A percentile compares a stretch with the other conserved stretches of the same genome.
Conservation (phyloP, 2,888 invertebrate species). For the Agonopterix arenella region DNA sequence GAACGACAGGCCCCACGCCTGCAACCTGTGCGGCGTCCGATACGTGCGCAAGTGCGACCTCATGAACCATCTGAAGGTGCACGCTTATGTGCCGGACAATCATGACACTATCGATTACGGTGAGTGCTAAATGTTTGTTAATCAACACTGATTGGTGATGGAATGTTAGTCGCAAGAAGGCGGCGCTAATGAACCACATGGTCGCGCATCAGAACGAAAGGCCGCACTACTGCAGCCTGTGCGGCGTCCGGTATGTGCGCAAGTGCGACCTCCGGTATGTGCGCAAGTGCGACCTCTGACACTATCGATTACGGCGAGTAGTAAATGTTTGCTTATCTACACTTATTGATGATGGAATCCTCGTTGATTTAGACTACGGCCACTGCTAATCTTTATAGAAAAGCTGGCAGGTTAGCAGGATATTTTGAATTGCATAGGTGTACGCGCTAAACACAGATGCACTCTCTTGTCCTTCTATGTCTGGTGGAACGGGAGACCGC, state of each 20-base stretch:
- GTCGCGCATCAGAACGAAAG: conserved; percentile 90
- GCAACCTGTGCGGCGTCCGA: conserved; percentile 88
- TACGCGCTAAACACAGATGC: too few relatives aligned
- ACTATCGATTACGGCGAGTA: conserved; percentile 36
- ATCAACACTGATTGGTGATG: too few relatives aligned
- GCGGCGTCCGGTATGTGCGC: conserved; percentile 87
- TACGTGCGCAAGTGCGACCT: conserved; percentile 88
- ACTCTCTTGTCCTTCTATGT: too few relatives aligned
- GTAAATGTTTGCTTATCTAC: too few relatives aligned
- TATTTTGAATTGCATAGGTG: too few relatives aligned
- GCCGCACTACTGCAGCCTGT: conserved; percentile 88
- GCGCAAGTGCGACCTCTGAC: conserved; percentile 80
- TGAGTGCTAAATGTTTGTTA: too few relatives aligned
- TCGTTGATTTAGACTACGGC: too few relatives aligned
- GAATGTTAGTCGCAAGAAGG: conserved; percentile 90
- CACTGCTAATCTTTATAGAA: too few relatives aligned
- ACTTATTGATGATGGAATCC: too few relatives aligned
- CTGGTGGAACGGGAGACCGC: too few relatives aligned
- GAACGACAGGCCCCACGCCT: conserved; percentile 88
- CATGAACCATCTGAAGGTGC: conserved; percentile 89
- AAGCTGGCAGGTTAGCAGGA: too few relatives aligned
- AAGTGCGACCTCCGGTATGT: conserved; percentile 88
- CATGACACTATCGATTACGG: conserved; percentile 62
- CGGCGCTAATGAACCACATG: conserved; percentile 91
- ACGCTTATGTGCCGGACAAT: conserved; percentile 85